Base-by-base conservation (phyloP, 1,140 invertebrate species). In the Listronotus oregonensis region DNA sequence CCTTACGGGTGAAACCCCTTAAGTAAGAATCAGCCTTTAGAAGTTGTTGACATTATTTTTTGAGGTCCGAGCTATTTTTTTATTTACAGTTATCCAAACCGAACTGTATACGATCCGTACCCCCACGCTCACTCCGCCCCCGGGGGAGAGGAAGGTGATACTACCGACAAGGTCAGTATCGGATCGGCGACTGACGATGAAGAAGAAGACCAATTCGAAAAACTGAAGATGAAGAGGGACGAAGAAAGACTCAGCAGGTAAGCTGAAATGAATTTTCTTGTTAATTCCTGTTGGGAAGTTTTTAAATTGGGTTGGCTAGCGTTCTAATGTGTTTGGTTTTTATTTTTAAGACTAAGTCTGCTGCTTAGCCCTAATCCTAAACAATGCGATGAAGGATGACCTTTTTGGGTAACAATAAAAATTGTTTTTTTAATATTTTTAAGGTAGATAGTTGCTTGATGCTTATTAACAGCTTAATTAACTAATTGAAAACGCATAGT, bases 161-260 rank as follows among this genome's bases (percentile, higher is more conserved):
- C 15, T 11, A 68, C 68, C 21, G 77, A 78, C 49, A 71, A 71
- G 40, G 70, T 78, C 12, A 78, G 77, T 64, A 75, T 78, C 34
- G 76, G 76, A 12, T 75, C 71, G 9, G 68, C 69, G 21, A 70
- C 71, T 1, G 74, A 75, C 18, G 74, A 75, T 15, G 62, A 67
- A 14, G 69, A 68, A 9, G 68, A 71, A 27, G 77, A 78, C 57
- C 75, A 77, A 61, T 78, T 78, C 51, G 50, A 51, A 10, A 68
- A 64, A 40, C 68, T 78, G 47, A 77, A 73, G 49, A 73, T 72
- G 50, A 61, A 73, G 34, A 50, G 77, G 42, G 70, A 72, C 32
- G 70, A 77, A 61, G 74, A 78, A 65, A 70, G 75, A 47, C 57
- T 73, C 11, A 77, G 66, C 47, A 67, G 77, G 75, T 77, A 67